phyloP scores from a whole-genome alignment of 1,140 invertebrate species.

The Aethina tumida region DNA sequence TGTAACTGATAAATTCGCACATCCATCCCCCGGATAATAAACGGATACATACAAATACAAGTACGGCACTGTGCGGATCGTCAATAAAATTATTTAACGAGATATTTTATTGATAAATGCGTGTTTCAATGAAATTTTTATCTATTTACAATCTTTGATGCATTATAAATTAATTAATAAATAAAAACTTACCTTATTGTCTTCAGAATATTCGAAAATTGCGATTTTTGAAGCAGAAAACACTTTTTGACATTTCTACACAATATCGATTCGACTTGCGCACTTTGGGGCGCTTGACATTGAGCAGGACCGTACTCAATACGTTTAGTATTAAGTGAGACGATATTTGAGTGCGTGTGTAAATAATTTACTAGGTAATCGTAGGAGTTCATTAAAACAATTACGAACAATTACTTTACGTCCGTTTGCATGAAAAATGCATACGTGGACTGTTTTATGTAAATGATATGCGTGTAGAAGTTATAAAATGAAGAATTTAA shows the following conservation, averaged over 20 bases:
- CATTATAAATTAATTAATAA: too few relatives aligned
- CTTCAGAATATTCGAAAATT: constrained; percentile 10
- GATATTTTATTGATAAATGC: too few relatives aligned
- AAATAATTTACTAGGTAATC: neutral
- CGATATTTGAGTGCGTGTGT: neutral
- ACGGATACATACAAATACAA: too few relatives aligned
- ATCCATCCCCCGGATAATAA: too few relatives aligned
- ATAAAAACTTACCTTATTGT: constrained; percentile 15
- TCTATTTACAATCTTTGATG: too few relatives aligned
- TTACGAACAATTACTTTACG: too few relatives aligned
- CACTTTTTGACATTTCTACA: constrained; percentile 19
- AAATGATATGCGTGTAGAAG: constrained; percentile 5
- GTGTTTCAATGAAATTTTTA: too few relatives aligned
- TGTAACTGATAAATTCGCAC: too few relatives aligned
- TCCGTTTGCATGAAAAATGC: neutral
- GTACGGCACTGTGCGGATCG: too few relatives aligned
- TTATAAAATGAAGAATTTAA: too few relatives aligned
- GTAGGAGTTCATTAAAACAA: too few relatives aligned
- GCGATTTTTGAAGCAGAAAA: constrained; percentile 11
- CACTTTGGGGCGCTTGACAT: constrained; percentile 3
- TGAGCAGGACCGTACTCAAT: constrained; percentile 13
- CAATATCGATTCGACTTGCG: constrained; percentile 17
- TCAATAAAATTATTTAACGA: too few relatives aligned
- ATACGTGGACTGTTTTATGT: constrained; percentile 5
- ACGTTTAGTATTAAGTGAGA: constrained; percentile 5